These are phyloP conservation scores for Anniella stebbinsi DNA, from an alignment of 2,797 vertebrate genomes.

Conservation along the genomic window DNA sequence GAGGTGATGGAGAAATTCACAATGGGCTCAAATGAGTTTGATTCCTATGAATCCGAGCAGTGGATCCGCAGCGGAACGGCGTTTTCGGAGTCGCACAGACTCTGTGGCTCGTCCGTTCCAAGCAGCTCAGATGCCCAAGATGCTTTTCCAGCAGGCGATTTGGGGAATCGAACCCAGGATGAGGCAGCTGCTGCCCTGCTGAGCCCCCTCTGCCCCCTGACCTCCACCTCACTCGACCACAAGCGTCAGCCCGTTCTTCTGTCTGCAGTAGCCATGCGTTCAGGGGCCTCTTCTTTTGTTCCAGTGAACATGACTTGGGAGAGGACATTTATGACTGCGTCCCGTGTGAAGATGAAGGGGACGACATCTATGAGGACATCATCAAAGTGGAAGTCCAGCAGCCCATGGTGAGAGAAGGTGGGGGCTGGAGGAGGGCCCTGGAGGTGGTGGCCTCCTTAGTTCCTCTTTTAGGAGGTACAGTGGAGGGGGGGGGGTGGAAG, in stretches of 20 bases:
- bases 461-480: too few species aligned
- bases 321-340: slow-evolving; percentile 99
- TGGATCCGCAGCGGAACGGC: too few species aligned
- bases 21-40: too few species aligned
- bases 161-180: neutral
- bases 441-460: too few species aligned
- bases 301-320: slow-evolving; percentile 95
- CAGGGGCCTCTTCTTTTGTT: slow-evolving; percentile 15
- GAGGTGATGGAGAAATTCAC: too few species aligned
- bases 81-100: too few species aligned
- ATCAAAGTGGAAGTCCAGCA: slow-evolving; percentile 98
- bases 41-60: too few species aligned
- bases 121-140: neutral
- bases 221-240: rapidly evolving
- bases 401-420: slow-evolving; percentile 89
- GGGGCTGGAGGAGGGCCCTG: too few species aligned
- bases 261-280: neutral
- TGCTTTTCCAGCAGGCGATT: neutral
- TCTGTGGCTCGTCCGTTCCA: neutral
- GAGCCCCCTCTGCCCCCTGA: neutral
- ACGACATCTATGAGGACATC: slow-evolving; percentile 99
- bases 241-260: rapidly evolving
- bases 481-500: too few species aligned
- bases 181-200: too few species aligned
- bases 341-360: slow-evolving; percentile 95